Evolutionary conservation across 2,888 invertebrate genomes (phyloP), one percentile per base, ranked within the genome.

Genomic region (Platypus cylindrus): DNA sequence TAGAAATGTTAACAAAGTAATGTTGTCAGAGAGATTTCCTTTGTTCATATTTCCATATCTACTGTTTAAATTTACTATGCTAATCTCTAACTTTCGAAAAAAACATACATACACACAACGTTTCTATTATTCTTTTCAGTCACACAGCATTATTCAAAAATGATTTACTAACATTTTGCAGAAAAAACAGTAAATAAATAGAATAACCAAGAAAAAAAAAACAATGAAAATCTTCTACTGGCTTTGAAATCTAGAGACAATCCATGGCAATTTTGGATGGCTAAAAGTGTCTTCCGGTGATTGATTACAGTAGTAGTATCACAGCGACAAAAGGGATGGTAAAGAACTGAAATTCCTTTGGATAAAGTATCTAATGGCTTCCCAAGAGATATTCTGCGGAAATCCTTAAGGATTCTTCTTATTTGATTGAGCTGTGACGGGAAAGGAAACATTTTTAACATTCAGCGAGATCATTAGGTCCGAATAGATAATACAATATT

Each of bases 271-370:
- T 29, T 29, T 11, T 23, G 22, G 15, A 29, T 13, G 29, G 29
- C 23, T 27, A 17, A 27, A 27, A 27, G n/a, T 18, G 34, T 22
- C 34, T 34, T 13, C 18, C 11, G 17, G 9, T 34, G 34, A 34
- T 34, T 34, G 34, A 34, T 34, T 34, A 34, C 18, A 17, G n/a
- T n/a, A n/a, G 1, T 15, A 7, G 27, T 17, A 34, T 34, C 27
- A 27, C 13, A 3, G 22, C 17, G 9, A 8, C 34, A 18, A 15
- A 30, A 11, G 30, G 30, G n/a, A n/a, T n/a, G n/a, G 16, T 30
- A 30, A 30, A 30, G 17, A 17, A 30, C 17, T 16, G 9, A 18
- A 17, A 30, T 13, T 11, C 17, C 17, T 28, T 17, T 11, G 30
- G 30, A 30, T 30, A 30, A 30, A 17, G 12, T 16, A 17, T 16